Evolutionary conservation across 1,140 invertebrate genomes (phyloP).

Genomic region (Drosophila micromelanica): DNA sequence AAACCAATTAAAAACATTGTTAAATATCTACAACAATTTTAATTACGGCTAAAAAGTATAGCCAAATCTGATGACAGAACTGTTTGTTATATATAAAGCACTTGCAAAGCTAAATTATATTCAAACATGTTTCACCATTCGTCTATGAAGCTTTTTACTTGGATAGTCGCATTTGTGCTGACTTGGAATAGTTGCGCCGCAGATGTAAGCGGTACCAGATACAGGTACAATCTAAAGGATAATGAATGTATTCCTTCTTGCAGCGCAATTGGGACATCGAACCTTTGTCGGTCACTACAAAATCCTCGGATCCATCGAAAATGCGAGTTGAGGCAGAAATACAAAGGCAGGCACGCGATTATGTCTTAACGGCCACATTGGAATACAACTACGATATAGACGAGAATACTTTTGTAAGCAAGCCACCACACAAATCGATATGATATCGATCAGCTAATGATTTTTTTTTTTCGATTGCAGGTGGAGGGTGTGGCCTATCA

Average conservation of each 20-base stretch:
- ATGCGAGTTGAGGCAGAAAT: slow-evolving; percentile 1
- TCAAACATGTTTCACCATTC: not conserved
- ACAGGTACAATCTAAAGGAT: too few species aligned
- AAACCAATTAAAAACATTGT: not conserved
- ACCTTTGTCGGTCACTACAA: slow-evolving; percentile 17
- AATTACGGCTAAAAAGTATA: not conserved
- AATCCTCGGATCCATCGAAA: slow-evolving; percentile 28
- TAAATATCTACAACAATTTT: not conserved
- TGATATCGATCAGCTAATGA: not conserved
- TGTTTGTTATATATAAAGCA: not conserved
- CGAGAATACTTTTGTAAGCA: slow-evolving; percentile 39
- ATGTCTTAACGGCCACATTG: slow-evolving; percentile 7
- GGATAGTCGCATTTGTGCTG: slow-evolving; percentile 17
- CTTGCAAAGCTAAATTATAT: not conserved
- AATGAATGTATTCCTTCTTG: too few species aligned
- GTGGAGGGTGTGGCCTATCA: slow-evolving; percentile 41
- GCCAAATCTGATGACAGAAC: not conserved
- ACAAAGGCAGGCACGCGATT: slow-evolving; percentile 32
- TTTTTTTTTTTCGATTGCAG: slow-evolving; percentile 14
- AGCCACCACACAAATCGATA: not conserved
- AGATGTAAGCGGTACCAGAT: not conserved
- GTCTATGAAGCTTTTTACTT: not conserved
- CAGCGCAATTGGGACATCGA: slow-evolving; percentile 57
- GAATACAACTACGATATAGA: slow-evolving; percentile 29
- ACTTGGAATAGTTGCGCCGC: not conserved